Conservation (phyloP, 1,140 invertebrate species). For the Laupala kohalensis region DNA sequence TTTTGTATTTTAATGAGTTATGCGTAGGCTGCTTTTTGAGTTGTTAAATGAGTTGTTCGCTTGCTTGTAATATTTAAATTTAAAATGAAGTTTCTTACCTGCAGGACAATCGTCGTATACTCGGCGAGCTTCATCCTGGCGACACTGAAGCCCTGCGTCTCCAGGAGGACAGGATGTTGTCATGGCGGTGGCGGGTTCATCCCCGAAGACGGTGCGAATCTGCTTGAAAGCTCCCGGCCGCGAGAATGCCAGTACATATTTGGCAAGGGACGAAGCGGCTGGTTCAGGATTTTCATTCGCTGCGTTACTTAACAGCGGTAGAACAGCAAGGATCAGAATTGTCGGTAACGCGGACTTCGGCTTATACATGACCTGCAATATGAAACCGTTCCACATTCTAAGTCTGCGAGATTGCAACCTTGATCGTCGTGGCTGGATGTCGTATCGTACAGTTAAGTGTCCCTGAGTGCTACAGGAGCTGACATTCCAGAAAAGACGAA, state of each 20-base stretch:
- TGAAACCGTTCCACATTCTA: background rate
- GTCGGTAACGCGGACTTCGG: background rate
- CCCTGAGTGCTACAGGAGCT: background rate
- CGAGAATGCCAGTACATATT: conserved; percentile 31
- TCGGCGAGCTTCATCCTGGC: conserved; percentile 30
- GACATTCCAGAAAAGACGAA: background rate
- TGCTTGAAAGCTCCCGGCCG: conserved; percentile 32
- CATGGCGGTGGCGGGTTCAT: conserved; percentile 23
- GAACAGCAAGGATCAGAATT: background rate
- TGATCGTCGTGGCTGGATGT: background rate
- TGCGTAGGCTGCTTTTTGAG: too few species aligned
- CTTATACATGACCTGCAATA: background rate
- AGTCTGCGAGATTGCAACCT: background rate
- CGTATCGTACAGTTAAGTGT: background rate
- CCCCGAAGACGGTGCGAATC: conserved; percentile 30
- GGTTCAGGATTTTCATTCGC: background rate
- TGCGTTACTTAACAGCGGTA: background rate
- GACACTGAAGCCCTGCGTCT: conserved; percentile 32
- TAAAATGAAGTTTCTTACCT: conserved; percentile 26
- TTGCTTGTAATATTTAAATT: too few species aligned
- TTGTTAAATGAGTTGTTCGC: too few species aligned
- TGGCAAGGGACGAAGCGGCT: conserved; percentile 21
- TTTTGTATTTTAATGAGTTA: too few species aligned
- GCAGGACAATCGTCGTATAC: conserved; percentile 31
- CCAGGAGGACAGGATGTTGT: conserved; percentile 29